Evolutionary conservation across 2,888 invertebrate genomes (phyloP).

Genomic region (Cantharis flavilabris): DNA sequence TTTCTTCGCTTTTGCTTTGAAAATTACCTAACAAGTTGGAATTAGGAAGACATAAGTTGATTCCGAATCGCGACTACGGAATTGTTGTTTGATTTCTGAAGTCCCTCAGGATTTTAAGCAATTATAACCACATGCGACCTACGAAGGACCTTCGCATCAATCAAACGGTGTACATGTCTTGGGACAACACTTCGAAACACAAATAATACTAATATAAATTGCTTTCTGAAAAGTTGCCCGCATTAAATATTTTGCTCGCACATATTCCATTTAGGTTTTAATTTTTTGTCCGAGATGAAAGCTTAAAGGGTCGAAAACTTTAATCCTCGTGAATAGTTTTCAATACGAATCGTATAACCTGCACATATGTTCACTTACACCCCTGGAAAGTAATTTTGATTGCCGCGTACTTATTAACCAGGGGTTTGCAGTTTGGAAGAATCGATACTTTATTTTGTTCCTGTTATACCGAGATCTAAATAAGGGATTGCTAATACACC

Average conservation of each 20-base stretch:
- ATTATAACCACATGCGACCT: slow-evolving; percentile 59
- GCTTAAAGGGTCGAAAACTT: slow-evolving; percentile 42
- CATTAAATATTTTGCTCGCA: slow-evolving; percentile 35
- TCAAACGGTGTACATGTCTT: slow-evolving; percentile 46
- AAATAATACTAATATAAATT: neutral
- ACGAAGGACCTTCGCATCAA: slow-evolving; percentile 49
- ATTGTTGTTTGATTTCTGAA: slow-evolving; percentile 32
- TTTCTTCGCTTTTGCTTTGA: neutral
- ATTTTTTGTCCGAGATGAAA: slow-evolving; percentile 38
- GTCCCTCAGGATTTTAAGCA: slow-evolving; percentile 48
- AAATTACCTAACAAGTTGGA: neutral
- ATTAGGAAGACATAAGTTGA: slow-evolving; percentile 15
- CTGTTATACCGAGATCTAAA: slow-evolving; percentile 41
- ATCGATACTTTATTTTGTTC: slow-evolving; percentile 45
- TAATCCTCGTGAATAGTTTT: slow-evolving; percentile 55
- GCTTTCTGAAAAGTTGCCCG: neutral
- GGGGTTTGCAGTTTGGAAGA: neutral
- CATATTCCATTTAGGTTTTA: slow-evolving; percentile 31
- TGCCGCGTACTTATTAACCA: neutral
- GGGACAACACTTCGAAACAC: slow-evolving; percentile 29
- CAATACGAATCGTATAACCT: slow-evolving; percentile 57
- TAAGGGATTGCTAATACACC: slow-evolving; percentile 54
- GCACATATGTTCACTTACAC: slow-evolving; percentile 57
- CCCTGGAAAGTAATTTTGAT: slow-evolving; percentile 47
- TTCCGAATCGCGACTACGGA: slow-evolving; percentile 7